Conservation (phyloP, 1,140 invertebrate species). For the Drosophila mauritiana region DNA sequence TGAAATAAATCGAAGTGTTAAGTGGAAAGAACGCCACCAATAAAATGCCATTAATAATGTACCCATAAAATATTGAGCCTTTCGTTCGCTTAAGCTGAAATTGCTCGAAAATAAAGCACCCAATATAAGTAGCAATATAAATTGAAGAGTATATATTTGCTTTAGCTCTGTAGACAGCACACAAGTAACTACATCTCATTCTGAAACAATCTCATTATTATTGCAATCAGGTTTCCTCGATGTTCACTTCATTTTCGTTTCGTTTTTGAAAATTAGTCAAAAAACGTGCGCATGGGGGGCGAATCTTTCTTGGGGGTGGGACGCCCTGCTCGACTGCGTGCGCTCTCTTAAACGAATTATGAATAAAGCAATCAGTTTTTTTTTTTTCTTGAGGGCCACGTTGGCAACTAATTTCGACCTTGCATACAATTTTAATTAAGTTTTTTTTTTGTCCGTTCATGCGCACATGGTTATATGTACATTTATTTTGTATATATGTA, state of each 20-base stretch:
- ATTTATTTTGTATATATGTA: conserved; percentile 24
- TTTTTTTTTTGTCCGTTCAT: conserved; percentile 28
- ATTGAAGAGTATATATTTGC: conserved; percentile 13
- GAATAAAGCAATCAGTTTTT: conserved; percentile 66
- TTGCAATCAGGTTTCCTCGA: conserved; percentile 56
- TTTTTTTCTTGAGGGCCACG: conserved; percentile 69
- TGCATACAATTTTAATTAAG: conserved; percentile 81
- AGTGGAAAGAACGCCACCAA: not conserved
- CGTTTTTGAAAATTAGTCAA: conserved; percentile 52
- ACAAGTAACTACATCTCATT: conserved; percentile 48
- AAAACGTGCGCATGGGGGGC: conserved; percentile 46
- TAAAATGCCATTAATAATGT: not conserved
- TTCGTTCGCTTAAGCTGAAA: not conserved
- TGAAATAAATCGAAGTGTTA: conserved; percentile 6
- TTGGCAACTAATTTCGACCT: conserved; percentile 79
- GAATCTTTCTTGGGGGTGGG: not conserved
- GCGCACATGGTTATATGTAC: conserved; percentile 21
- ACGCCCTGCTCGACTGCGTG: conserved; percentile 19
- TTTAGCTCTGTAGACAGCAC: conserved; percentile 25
- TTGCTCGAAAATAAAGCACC: conserved; percentile 3
- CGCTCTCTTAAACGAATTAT: conserved; percentile 75
- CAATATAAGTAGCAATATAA: conserved; percentile 3
- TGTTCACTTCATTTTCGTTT: conserved; percentile 7
- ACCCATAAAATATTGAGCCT: not conserved
- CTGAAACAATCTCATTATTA: conserved; percentile 69